These are phyloP conservation scores for Dissostichus mawsoni DNA, from an alignment of 2,113 vertebrate species.

Conservation along the genomic window DNA sequence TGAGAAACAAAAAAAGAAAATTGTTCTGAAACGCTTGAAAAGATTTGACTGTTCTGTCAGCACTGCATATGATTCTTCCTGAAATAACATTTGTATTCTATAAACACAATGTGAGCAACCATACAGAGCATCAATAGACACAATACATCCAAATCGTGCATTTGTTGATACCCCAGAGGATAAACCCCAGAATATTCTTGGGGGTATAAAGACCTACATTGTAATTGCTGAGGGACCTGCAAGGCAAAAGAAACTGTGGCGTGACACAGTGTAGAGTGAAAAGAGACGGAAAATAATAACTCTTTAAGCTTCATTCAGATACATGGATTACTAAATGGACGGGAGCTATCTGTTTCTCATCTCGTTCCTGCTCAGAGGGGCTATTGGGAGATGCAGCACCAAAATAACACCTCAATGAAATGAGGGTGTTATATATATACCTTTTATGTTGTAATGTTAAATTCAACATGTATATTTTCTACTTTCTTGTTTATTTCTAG, in stretches of 20 bases:
- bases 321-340: conserved; percentile 54
- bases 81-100: conserved; percentile 8
- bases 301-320: conserved; percentile 50
- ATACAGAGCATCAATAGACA: not conserved
- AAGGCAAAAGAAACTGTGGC: conserved; percentile 25
- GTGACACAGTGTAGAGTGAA: conserved; percentile 21
- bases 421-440: too few species aligned
- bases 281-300: conserved; percentile 6
- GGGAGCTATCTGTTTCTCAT: conserved; percentile 47
- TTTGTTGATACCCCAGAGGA: conserved; percentile 11
- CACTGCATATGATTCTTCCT: conserved; percentile 7
- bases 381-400: conserved; percentile 27
- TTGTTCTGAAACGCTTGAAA: too few species aligned
- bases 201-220: conserved; percentile 30
- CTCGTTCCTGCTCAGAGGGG: conserved; percentile 43
- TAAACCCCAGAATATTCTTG: conserved; percentile 15
- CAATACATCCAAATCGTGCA: not conserved
- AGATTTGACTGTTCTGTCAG: conserved; percentile 12
- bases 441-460: too few species aligned
- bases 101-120: not conserved
- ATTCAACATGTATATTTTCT: too few species aligned
- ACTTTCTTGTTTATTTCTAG: too few species aligned
- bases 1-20: too few species aligned
- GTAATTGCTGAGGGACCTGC: conserved; percentile 38
- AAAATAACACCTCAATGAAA: conserved; percentile 49